Conservation (phyloP, 2,797 vertebrate species). For the Acridotheres tristis region DNA sequence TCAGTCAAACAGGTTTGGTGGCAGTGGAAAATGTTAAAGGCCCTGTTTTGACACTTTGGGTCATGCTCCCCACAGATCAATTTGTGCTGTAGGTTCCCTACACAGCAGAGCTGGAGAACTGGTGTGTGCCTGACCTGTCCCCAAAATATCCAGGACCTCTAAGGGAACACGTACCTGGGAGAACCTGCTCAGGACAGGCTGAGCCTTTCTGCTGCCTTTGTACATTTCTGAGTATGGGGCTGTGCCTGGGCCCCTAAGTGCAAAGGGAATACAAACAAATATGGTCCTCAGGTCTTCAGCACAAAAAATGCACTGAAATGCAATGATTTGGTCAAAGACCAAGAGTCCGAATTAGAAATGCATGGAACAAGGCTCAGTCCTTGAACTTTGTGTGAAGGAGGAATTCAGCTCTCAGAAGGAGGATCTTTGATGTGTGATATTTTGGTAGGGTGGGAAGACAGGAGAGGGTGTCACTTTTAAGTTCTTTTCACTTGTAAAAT, state of each 20-base stretch:
- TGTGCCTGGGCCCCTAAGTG: background rate
- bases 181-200: background rate
- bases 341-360: slow-evolving; percentile 45
- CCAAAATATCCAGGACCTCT: background rate
- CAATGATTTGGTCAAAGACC: slow-evolving; percentile 23
- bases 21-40: slow-evolving; percentile 68
- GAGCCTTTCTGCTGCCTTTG: background rate
- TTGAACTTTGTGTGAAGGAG: background rate
- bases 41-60: slow-evolving; percentile 49
- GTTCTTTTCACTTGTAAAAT: background rate
- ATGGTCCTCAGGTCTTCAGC: slow-evolving; percentile 16
- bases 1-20: slow-evolving; percentile 75
- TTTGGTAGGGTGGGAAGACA: slow-evolving; percentile 29
- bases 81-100: background rate
- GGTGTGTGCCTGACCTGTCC: background rate
- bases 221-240: background rate
- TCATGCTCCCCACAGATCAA: slow-evolving; percentile 31
- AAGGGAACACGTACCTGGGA: background rate
- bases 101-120: background rate
- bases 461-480: background rate
- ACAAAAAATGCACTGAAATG: slow-evolving; percentile 5
- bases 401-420: slow-evolving; percentile 46
- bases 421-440: slow-evolving; percentile 20
- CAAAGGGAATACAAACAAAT: background rate
- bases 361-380: slow-evolving; percentile 25